phyloP scores from a whole-genome alignment of 2,113 vertebrate genomes.

The Laterallus jamaicensis region DNA sequence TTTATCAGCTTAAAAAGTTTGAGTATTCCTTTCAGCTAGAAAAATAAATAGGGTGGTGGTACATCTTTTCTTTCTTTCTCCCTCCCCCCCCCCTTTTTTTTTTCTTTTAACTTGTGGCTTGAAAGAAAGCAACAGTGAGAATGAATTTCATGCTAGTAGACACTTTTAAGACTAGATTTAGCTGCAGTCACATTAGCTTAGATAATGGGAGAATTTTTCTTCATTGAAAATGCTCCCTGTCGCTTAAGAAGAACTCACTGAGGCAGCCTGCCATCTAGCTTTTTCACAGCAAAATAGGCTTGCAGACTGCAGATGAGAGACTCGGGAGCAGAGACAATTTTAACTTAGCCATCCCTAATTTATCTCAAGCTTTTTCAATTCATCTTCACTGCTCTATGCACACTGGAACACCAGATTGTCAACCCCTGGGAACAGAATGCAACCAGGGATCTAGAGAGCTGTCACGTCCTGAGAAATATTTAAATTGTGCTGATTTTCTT shows the following conservation, averaged over 20 bases:
- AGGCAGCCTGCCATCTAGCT: slow-evolving; percentile 86
- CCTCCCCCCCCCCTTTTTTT: background rate
- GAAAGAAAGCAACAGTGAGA: slow-evolving; percentile 62
- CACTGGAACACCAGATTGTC: slow-evolving; percentile 77
- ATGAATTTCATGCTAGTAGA: slow-evolving; percentile 73
- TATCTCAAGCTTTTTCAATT: slow-evolving; percentile 82
- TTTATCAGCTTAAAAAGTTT: slow-evolving; percentile 55
- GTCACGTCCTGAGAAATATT: slow-evolving; percentile 81
- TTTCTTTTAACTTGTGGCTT: slow-evolving; percentile 32
- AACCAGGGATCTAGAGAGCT: slow-evolving; percentile 76
- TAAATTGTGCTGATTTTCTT: slow-evolving; percentile 81
- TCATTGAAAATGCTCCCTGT: slow-evolving; percentile 82
- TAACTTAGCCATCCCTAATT: slow-evolving; percentile 84
- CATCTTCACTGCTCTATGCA: slow-evolving; percentile 77
- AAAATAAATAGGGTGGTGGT: background rate
- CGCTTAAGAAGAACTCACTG: slow-evolving; percentile 80
- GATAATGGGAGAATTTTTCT: slow-evolving; percentile 83
- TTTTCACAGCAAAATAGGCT: slow-evolving; percentile 84
- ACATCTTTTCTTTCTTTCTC: background rate
- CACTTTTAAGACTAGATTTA: slow-evolving; percentile 79
- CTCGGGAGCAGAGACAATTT: slow-evolving; percentile 81
- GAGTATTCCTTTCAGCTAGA: slow-evolving; percentile 15
- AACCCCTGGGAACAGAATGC: slow-evolving; percentile 78
- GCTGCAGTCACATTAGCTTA: slow-evolving; percentile 82
- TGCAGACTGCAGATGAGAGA: slow-evolving; percentile 86